Evolutionary conservation across 1,140 invertebrate genomes (phyloP).

Genomic region (Amphibalanus amphitrite): DNA sequence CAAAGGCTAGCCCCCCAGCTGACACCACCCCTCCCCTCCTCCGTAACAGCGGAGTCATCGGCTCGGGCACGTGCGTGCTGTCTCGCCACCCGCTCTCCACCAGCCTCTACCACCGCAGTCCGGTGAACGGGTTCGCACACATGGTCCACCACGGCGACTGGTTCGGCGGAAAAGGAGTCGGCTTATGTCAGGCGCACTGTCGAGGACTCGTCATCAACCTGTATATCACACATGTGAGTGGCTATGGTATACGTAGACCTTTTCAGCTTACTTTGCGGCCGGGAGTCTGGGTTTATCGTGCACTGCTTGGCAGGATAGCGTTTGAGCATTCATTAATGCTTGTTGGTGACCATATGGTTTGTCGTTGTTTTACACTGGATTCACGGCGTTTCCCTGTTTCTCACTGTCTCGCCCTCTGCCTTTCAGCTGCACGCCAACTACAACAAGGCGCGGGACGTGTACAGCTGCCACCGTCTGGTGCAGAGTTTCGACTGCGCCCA

Average conservation of each 20-base stretch:
- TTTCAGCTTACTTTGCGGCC: no score
- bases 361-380: no score
- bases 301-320: no score
- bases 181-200: slow-evolving; percentile 53
- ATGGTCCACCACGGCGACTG: slow-evolving; percentile 93
- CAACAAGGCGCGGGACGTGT: slow-evolving; percentile 62
- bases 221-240: slow-evolving; percentile 77
- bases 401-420: background rate
- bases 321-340: no score
- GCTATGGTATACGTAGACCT: no score
- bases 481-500: slow-evolving; percentile 89
- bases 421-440: slow-evolving; percentile 90
- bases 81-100: slow-evolving; percentile 68
- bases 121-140: slow-evolving; percentile 91
- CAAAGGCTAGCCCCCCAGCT: no score
- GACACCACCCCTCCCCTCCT: no score
- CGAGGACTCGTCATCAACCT: slow-evolving; percentile 55
- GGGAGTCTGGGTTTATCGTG: no score
- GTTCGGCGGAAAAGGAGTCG: slow-evolving; percentile 94
- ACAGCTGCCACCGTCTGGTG: slow-evolving; percentile 67
- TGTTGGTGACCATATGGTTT: no score
- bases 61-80: slow-evolving; percentile 80
- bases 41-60: slow-evolving; percentile 73
- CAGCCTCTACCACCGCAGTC: slow-evolving; percentile 76
- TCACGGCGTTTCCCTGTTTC: background rate